These are phyloP conservation scores for Callyntrura sp. DNA, from an alignment of 2,888 invertebrate genomes.

Conservation along the genomic window DNA sequence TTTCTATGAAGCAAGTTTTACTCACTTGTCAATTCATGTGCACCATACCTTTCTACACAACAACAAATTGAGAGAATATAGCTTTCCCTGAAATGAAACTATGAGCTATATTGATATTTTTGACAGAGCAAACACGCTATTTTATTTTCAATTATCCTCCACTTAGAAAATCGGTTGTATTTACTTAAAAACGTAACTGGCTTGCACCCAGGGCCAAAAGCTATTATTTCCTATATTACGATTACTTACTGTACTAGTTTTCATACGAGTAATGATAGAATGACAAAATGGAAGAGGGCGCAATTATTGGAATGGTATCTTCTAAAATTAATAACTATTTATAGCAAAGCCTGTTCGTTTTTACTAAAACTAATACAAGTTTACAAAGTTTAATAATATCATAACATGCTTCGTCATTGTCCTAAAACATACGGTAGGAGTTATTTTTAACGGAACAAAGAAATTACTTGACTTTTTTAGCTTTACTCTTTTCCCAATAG, in stretches of 20 bases:
- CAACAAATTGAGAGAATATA: not conserved
- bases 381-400: not conserved
- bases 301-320: not conserved
- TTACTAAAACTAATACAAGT: not conserved
- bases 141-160: constrained; percentile 17
- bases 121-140: not conserved
- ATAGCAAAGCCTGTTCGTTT: constrained; percentile 16
- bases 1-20: too few species aligned
- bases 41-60: too few species aligned
- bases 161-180: not conserved
- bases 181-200: not conserved
- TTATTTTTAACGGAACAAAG: too few species aligned
- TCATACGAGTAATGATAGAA: not conserved
- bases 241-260: not conserved
- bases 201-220: not conserved
- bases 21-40: too few species aligned
- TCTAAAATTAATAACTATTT: constrained; percentile 31
- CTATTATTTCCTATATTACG: not conserved
- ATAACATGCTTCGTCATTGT: not conserved
- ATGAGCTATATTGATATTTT: not conserved
- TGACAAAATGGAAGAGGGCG: not conserved
- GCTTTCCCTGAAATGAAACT: not conserved
- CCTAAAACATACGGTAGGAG: not conserved
- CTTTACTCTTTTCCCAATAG: not conserved
- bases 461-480: not conserved